Evolutionary conservation across 53 echinoderm and acorn worm genomes (phyloP).

Genomic region (Arbacia lixula): DNA sequence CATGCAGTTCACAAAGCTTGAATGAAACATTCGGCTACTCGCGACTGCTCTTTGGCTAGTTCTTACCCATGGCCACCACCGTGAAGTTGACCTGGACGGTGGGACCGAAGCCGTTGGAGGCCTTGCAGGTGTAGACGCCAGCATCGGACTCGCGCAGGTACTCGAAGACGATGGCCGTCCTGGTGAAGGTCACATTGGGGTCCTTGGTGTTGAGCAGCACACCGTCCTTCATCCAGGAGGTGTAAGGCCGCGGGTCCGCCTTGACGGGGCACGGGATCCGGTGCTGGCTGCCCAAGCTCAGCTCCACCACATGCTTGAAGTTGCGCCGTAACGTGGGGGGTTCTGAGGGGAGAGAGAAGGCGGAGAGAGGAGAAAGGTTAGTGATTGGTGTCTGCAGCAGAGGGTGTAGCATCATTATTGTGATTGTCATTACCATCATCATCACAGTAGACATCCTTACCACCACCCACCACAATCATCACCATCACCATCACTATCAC

Average conservation of each 20-base stretch:
- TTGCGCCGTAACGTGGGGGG: constrained; percentile 36
- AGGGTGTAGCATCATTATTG: not conserved
- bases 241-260: constrained; percentile 31
- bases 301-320: constrained; percentile 13
- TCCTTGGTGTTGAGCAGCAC: not conserved
- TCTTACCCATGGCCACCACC: constrained; percentile 21
- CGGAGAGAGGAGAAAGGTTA: not conserved
- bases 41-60: too few relatives aligned
- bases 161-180: constrained; percentile 42
- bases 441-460: not conserved
- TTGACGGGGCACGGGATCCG: constrained; percentile 43
- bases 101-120: constrained; percentile 20
- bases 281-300: constrained; percentile 10
- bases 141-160: not conserved
- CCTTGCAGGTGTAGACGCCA: constrained; percentile 27
- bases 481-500: not conserved
- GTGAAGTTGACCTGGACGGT: constrained; percentile 31
- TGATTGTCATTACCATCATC: too few relatives aligned
- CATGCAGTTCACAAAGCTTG: too few relatives aligned
- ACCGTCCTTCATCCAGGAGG: constrained; percentile 36
- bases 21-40: too few relatives aligned
- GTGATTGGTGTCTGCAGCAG: not conserved
- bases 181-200: not conserved
- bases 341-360: not conserved
- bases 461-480: not conserved